These are phyloP conservation scores for Pseudochromis fuscus DNA, from an alignment of 2,797 vertebrate species.

Conservation along the genomic window DNA sequence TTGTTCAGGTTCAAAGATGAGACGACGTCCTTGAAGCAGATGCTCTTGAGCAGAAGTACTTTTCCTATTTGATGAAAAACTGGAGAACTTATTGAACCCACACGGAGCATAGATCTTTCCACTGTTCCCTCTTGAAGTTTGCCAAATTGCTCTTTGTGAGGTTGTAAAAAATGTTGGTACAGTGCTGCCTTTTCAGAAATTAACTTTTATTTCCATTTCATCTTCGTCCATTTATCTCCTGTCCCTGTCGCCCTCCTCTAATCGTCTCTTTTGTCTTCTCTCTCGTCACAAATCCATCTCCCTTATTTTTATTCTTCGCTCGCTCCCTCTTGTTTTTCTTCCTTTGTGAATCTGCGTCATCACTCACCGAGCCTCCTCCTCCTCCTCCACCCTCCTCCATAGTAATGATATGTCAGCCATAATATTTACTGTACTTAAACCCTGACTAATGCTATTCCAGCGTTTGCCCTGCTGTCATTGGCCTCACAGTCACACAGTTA, in stretches of 20 bases:
- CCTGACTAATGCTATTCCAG: slow-evolving; percentile 20
- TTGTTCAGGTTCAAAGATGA: too few species aligned
- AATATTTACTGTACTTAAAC: slow-evolving; percentile 50
- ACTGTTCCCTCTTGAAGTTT: too few species aligned
- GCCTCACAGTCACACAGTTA: neutral
- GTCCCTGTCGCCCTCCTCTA: neutral
- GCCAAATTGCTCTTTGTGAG: too few species aligned
- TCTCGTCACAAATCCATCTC: neutral
- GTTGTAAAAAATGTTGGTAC: too few species aligned
- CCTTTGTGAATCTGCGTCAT: neutral
- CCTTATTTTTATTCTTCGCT: neutral
- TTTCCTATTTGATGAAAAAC: too few species aligned
- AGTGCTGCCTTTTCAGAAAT: neutral
- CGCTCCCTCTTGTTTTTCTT: neutral
- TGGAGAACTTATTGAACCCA: too few species aligned
- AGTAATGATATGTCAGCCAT: slow-evolving; percentile 33
- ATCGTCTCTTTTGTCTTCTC: neutral
- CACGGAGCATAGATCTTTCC: too few species aligned
- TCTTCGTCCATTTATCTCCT: neutral
- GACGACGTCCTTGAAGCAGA: too few species aligned
- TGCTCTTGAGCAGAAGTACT: too few species aligned
- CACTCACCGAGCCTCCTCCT: neutral
- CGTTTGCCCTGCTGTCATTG: neutral
- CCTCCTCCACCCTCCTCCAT: slow-evolving; percentile 1
- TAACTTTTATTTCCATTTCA: neutral